Evolutionary conservation across 2,888 invertebrate species (phyloP).

Genomic region (Archaeoteleia sp.): DNA sequence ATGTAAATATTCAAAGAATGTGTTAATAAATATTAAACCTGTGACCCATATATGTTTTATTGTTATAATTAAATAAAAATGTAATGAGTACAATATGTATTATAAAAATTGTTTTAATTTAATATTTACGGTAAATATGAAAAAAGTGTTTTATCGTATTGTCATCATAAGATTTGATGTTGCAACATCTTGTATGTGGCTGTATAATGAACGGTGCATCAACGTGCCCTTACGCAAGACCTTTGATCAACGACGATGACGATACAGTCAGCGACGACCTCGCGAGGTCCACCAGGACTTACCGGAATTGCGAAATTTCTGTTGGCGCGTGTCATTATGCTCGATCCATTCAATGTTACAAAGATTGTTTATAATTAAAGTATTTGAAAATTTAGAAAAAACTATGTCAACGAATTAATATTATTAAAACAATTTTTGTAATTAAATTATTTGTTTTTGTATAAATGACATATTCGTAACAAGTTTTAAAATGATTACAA

Average conservation of each 20-base stretch:
- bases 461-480: too few relatives aligned
- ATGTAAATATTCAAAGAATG: too few relatives aligned
- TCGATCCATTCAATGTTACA: slow-evolving; percentile 29
- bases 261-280: slow-evolving; percentile 40
- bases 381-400: too few relatives aligned
- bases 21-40: too few relatives aligned
- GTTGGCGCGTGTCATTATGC: slow-evolving; percentile 37
- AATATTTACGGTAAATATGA: slow-evolving; percentile 26
- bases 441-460: too few relatives aligned
- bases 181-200: slow-evolving; percentile 16
- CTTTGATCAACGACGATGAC: slow-evolving; percentile 40
- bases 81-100: slow-evolving; percentile 4
- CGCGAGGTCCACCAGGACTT: slow-evolving; percentile 39
- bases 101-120: background rate
- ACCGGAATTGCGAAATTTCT: slow-evolving; percentile 41
- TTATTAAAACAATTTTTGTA: too few relatives aligned
- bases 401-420: too few relatives aligned
- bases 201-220: slow-evolving; percentile 33
- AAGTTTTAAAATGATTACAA: too few relatives aligned
- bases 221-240: slow-evolving; percentile 41
- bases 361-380: too few relatives aligned
- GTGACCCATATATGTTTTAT: too few relatives aligned
- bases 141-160: slow-evolving; percentile 36
- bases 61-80: too few relatives aligned
- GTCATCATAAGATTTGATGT: slow-evolving; percentile 25